Conservation (phyloP, 1,140 invertebrate species). For the Dinothrombium tinctorium region DNA sequence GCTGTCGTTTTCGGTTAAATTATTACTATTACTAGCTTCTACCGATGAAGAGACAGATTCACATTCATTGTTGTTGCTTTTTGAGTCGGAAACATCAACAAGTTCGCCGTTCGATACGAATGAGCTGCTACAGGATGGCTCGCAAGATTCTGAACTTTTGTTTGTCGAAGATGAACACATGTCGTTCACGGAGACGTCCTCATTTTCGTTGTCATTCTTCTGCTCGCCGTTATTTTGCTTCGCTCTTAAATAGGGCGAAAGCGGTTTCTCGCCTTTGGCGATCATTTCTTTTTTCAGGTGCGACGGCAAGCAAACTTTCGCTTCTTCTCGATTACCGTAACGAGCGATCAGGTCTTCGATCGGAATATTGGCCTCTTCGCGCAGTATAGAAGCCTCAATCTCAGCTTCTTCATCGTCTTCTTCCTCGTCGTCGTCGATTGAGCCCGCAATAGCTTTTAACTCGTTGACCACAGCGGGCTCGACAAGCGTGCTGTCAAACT, state of each 20-base stretch:
- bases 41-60: slow-evolving; percentile 5
- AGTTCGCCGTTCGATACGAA: background rate
- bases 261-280: background rate
- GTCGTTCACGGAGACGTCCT: too few relatives aligned
- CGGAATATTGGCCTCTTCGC: slow-evolving; percentile 59
- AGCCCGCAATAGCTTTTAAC: slow-evolving; percentile 38
- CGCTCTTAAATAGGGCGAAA: slow-evolving; percentile 11
- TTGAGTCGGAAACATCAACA: background rate
- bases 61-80: background rate
- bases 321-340: slow-evolving; percentile 2
- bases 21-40: too few relatives aligned
- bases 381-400: slow-evolving; percentile 30
- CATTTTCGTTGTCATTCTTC: background rate
- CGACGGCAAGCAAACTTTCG: slow-evolving; percentile 7
- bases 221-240: slow-evolving; percentile 4
- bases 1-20: background rate
- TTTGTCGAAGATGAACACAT: too few relatives aligned
- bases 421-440: slow-evolving; percentile 22
- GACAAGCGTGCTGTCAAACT: slow-evolving; percentile 58
- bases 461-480: slow-evolving; percentile 42
- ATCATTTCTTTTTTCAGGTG: slow-evolving; percentile 8
- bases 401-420: slow-evolving; percentile 30
- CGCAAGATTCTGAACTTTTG: too few relatives aligned
- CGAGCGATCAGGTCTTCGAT: slow-evolving; percentile 42
- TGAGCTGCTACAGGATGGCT: too few relatives aligned